Base-by-base conservation (phyloP, 2,888 invertebrate species). In the Clostera curtula region DNA sequence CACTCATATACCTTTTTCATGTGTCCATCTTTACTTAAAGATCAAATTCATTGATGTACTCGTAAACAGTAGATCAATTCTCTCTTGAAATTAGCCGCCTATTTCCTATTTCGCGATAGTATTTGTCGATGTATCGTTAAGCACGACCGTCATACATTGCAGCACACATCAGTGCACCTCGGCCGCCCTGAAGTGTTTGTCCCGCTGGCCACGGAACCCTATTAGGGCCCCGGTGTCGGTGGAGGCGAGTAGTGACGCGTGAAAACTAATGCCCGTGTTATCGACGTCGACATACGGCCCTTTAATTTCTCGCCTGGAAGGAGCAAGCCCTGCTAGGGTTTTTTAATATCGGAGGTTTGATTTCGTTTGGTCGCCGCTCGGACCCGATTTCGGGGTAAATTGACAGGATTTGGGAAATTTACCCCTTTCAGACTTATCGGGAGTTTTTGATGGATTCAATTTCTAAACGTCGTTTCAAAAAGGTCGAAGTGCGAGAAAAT, bases 231-330 rank as follows among this genome's bases (percentile, higher is more conserved):
- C 31, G 30, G 31, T 31, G 34, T 43, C 37, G 34, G 23, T 35
- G 40, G 35, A 26, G 40, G 22, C 30, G 31, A 19, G 34, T 18
- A 31, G 22, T 40, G 54, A 53, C 39, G 59, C 56, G 64, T 55
- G 48, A 58, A 62, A 62, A 54, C 57, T 57, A 53, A 54, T 49
- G 45, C 36, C 56, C 41, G 51, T 40, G 56, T 39, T 43, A 51
- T 52, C 42, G 48, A 43, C 39, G 34, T 36, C 40, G 43, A 45
- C 56, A 47, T 42, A 45, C 40, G 42, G 38, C 41, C 56, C 64
- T 58, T 57, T 57, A 59, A 63, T 66, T 63, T 64, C 53, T 57
- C 65, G 67, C 58, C 51, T 60, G 56, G 55, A 31, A 58, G 56
- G 39, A 50, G 45, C 41, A 45, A 31, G 42, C 34, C 48, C 39